These are phyloP conservation scores for Xiphorhynchus elegans DNA, from an alignment of 2,113 vertebrate genomes.

Conservation along the genomic window DNA sequence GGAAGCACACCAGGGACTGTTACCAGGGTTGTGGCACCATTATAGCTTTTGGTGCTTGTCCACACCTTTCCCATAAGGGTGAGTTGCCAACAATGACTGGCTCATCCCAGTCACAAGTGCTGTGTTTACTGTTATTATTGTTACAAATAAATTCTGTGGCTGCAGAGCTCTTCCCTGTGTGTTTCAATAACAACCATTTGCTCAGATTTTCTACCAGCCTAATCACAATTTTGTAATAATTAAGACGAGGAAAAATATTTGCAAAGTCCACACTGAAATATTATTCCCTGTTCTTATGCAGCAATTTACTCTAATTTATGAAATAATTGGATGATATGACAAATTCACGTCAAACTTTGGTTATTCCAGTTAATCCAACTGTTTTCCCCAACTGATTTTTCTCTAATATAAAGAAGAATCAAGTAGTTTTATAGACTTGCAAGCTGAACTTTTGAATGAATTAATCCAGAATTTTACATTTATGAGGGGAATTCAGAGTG, in stretches of 20 bases:
- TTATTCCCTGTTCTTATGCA: background rate
- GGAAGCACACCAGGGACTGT: background rate
- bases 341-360: background rate
- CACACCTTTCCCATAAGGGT: background rate
- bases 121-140: background rate
- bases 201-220: background rate
- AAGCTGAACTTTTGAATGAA: background rate
- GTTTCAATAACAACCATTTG: background rate
- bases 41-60: background rate
- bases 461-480: background rate
- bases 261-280: background rate
- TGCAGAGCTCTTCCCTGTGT: background rate
- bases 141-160: background rate
- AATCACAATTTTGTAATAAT: background rate
- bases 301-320: background rate
- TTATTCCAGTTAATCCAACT: background rate
- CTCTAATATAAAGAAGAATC: background rate
- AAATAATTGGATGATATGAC: background rate
- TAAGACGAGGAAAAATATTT: background rate
- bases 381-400: background rate
- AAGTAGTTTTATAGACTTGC: background rate
- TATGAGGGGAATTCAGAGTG: background rate
- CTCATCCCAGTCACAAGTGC: background rate
- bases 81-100: background rate
- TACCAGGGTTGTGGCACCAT: background rate